These are phyloP conservation scores for Osedax fenrisi DNA, from an alignment of 2,888 invertebrate genomes.

Conservation along the genomic window DNA sequence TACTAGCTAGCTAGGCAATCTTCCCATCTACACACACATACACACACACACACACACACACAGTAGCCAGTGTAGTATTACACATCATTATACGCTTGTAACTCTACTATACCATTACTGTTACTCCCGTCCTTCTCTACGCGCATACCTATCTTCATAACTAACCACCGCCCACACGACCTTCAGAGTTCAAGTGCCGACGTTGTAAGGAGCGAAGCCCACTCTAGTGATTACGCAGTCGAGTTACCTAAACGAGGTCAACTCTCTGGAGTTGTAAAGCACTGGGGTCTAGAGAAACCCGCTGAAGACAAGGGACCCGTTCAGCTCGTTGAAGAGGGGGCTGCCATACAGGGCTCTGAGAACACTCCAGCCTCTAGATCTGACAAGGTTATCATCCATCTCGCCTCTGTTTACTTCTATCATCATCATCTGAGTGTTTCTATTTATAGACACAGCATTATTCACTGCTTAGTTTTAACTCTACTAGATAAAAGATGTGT, in stretches of 20 bases:
- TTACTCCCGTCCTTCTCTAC: not conserved
- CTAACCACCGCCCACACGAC: not conserved
- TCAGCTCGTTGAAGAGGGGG: slow-evolving; percentile 23
- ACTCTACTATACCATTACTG: no score
- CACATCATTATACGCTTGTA: no score
- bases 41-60: no score
- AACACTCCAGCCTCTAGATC: slow-evolving; percentile 11
- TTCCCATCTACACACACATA: no score
- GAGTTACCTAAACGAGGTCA: slow-evolving; percentile 16
- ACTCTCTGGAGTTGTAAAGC: not conserved
- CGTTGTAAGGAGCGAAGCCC: not conserved
- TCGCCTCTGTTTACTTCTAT: no score
- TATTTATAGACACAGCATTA: no score
- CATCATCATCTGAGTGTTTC: no score
- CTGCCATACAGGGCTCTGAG: slow-evolving; percentile 14
- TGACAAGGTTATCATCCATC: not conserved
- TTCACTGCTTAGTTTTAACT: no score
- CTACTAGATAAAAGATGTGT: no score
- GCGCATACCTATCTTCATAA: not conserved
- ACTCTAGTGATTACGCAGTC: not conserved
- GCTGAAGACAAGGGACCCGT: not conserved
- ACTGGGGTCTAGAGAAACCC: not conserved
- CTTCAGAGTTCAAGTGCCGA: not conserved
- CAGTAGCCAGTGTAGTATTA: no score
- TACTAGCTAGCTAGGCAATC: no score